Percentiles rank a stretch among this genome's conserved stretches.
These are phyloP conservation scores for Calidris pugnax DNA, from an alignment of 2,113 vertebrate genomes.

Conservation along the genomic window DNA sequence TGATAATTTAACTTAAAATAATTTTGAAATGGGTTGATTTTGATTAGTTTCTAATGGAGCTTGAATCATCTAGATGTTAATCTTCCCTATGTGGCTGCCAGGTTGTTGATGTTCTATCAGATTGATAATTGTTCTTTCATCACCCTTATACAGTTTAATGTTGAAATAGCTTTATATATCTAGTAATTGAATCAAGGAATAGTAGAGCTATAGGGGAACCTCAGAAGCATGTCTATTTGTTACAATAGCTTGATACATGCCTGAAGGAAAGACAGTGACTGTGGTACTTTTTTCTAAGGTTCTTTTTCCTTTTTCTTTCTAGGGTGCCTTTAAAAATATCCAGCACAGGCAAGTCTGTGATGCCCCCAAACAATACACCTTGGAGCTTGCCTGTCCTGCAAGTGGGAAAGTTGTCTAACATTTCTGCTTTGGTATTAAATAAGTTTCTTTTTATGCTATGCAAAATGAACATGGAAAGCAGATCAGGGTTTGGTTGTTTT, in stretches of 20 bases:
- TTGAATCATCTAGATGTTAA: constrained; percentile 14
- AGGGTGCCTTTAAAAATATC: background rate
- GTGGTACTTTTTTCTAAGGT: background rate
- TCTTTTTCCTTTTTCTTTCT: background rate
- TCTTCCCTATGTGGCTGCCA: background rate
- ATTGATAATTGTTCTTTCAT: background rate
- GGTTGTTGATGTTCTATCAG: background rate
- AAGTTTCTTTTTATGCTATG: background rate
- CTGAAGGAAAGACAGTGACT: background rate
- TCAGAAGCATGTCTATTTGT: background rate
- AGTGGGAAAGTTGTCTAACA: background rate
- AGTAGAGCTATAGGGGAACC: background rate
- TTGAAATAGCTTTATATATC: background rate
- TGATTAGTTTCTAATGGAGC: constrained; percentile 25
- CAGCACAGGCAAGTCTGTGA: background rate
- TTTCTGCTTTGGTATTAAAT: background rate
- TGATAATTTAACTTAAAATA: constrained; percentile 51
- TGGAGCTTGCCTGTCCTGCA: background rate
- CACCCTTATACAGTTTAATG: background rate
- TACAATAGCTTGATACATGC: background rate
- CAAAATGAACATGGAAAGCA: background rate
- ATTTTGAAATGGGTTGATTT: constrained; percentile 36
- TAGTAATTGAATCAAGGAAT: background rate
- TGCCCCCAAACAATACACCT: background rate
- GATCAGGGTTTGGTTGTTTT: no score